Evolutionary conservation across 92 coral and sea anemone genomes (phyloP), one percentile per base, ranked within the genome.

Genomic region (Anthopleura xanthogrammica): DNA sequence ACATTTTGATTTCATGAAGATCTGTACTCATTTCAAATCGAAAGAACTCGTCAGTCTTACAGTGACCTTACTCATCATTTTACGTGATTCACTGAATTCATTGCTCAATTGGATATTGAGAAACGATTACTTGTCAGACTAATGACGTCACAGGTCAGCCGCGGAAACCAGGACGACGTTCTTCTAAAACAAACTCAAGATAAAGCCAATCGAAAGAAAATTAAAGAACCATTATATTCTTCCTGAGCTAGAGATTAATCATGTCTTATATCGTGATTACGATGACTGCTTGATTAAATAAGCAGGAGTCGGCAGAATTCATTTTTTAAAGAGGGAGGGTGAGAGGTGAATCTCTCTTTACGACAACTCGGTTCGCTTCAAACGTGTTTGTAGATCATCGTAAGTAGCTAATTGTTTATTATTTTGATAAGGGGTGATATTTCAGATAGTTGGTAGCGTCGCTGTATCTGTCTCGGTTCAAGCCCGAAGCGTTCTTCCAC

Each of bases 131-230:
- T 62, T 62, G 70, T 62, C 70, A 9, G 41, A 24, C 41, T 68
- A 42, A 4, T 68, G 29, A 68, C 74, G 74, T 68, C 74, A 68
- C 74, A 36, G 74, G 74, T 68, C 74, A 68, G 74, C 36, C 42
- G 42, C 70, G 70, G 29, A 68, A 68, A 68, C 43, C 74, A 29
- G 3, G 73, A 36, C 74, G 29, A 29, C 74, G 74, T 5, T 36
- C 24, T 68, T 23, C 16, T 68, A 24, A 68, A 24, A 29, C 74
- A 68, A 68, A 68, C 74, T 68, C 74, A 36, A 68, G 74, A 68
- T 68, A 36, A 68, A 68, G 29, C 16, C 41, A 64, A 64, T 64
- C 72, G 16, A 36, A 29, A 36, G 19, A 68, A 23, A 68, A 68
- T 62, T 62, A 62, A 62, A 62, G 70, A 5, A 68, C 74, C 6